Conservation (phyloP, 1,140 invertebrate species). For the Nasonia vitripennis region DNA sequence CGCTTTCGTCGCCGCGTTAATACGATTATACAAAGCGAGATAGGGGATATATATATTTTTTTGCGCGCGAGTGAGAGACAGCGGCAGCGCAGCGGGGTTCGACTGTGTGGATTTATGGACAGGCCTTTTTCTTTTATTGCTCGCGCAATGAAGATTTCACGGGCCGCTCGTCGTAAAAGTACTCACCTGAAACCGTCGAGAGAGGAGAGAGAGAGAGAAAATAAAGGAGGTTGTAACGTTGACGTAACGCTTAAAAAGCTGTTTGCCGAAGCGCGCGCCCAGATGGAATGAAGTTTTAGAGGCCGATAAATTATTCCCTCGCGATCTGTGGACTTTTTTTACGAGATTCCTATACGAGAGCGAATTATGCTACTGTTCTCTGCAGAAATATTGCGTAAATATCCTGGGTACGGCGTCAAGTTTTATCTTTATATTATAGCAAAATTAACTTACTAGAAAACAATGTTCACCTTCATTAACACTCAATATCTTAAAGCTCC, state of each 20-base stretch:
- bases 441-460: not conserved
- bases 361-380: too few species aligned
- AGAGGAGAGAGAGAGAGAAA: too few species aligned
- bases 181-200: conserved; percentile 41
- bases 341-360: too few species aligned
- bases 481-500: not conserved
- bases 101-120: conserved; percentile 8
- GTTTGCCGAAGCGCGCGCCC: too few species aligned
- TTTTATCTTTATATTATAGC: not conserved
- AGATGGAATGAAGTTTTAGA: too few species aligned
- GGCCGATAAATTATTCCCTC: too few species aligned
- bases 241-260: too few species aligned
- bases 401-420: too few species aligned
- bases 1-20: conserved; percentile 8
- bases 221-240: too few species aligned
- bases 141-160: conserved; percentile 33
- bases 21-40: conserved; percentile 36
- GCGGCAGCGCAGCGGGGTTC: not conserved
- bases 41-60: conserved; percentile 8
- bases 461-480: not conserved
- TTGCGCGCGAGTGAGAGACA: not conserved
- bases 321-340: too few species aligned
- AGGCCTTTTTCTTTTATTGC: conserved; percentile 17
- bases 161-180: conserved; percentile 11
- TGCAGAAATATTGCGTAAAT: too few species aligned